Conservation (phyloP, 2,113 vertebrate genomes). For the Odocoileus virginianus region DNA sequence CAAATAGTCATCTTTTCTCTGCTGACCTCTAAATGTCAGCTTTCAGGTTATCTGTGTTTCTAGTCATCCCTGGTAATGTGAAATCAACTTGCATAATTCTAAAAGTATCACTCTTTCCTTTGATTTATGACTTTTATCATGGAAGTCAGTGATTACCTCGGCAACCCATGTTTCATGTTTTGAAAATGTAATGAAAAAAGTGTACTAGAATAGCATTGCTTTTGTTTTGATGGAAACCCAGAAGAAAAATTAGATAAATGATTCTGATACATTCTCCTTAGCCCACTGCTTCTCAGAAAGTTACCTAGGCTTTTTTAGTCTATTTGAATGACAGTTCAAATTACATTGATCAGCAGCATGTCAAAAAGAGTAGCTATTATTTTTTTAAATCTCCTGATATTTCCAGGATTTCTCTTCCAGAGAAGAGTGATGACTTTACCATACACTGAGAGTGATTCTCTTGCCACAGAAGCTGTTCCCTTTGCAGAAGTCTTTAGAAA, state of each 20-base stretch:
- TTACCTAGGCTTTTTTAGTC: slow-evolving; percentile 28
- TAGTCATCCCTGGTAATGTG: background rate
- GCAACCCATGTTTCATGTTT: background rate
- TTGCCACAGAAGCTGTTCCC: background rate
- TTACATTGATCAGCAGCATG: slow-evolving; percentile 63
- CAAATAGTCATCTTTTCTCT: background rate
- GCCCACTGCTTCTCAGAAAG: slow-evolving; percentile 38
- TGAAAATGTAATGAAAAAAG: background rate
- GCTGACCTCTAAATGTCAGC: background rate
- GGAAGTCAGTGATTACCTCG: background rate
- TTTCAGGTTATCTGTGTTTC: background rate
- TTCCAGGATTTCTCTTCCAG: slow-evolving; percentile 20
- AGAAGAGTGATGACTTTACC: slow-evolving; percentile 41
- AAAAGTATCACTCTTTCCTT: background rate
- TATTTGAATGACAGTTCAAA: slow-evolving; percentile 60
- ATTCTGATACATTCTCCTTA: slow-evolving; percentile 25
- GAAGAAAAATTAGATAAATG: slow-evolving; percentile 1
- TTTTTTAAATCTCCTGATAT: slow-evolving; percentile 30
- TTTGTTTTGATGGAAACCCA: slow-evolving; percentile 25
- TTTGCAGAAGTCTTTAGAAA: background rate
- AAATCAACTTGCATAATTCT: slow-evolving; percentile 15
- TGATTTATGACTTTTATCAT: slow-evolving; percentile 46
- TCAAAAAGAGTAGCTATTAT: slow-evolving; percentile 63
- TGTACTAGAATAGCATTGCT: background rate
- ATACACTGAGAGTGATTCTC: background rate